Conservation (phyloP, 2,888 invertebrate genomes). For the Tetramorium bicarinatum region DNA sequence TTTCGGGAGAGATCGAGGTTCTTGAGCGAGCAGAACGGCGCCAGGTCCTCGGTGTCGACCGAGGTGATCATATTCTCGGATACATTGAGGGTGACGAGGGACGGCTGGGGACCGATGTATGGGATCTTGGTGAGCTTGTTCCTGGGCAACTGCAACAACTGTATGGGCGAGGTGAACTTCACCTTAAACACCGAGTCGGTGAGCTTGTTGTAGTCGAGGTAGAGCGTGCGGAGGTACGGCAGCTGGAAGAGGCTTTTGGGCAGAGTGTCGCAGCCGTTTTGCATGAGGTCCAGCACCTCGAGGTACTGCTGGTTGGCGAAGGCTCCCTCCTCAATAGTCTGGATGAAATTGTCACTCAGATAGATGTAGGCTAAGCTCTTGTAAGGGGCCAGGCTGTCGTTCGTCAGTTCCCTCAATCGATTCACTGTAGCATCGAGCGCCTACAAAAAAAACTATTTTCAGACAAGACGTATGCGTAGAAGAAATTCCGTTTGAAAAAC, state of each 20-base stretch:
- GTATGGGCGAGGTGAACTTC: slow-evolving; percentile 87
- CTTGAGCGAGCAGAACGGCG: slow-evolving; percentile 89
- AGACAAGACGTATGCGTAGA: background rate
- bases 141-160: slow-evolving; percentile 88
- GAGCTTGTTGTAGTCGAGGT: slow-evolving; percentile 88
- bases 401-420: slow-evolving; percentile 87
- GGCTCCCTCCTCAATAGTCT: slow-evolving; percentile 87
- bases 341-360: slow-evolving; percentile 88
- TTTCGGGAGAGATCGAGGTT: slow-evolving; percentile 87
- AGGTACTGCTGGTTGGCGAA: slow-evolving; percentile 87
- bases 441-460: slow-evolving; percentile 81
- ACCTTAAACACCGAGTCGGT: slow-evolving; percentile 85
- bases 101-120: slow-evolving; percentile 88
- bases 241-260: slow-evolving; percentile 88
- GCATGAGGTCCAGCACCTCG: slow-evolving; percentile 88
- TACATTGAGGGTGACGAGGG: slow-evolving; percentile 89
- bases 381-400: slow-evolving; percentile 87
- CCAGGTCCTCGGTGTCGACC: slow-evolving; percentile 88
- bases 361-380: slow-evolving; percentile 88
- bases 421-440: slow-evolving; percentile 88
- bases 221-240: slow-evolving; percentile 89
- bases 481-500: background rate
- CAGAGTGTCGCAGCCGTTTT: slow-evolving; percentile 87
- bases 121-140: slow-evolving; percentile 89
- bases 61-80: slow-evolving; percentile 88